Conservation (phyloP, 2,888 invertebrate genomes). For the Tolmerus cingulatus region DNA sequence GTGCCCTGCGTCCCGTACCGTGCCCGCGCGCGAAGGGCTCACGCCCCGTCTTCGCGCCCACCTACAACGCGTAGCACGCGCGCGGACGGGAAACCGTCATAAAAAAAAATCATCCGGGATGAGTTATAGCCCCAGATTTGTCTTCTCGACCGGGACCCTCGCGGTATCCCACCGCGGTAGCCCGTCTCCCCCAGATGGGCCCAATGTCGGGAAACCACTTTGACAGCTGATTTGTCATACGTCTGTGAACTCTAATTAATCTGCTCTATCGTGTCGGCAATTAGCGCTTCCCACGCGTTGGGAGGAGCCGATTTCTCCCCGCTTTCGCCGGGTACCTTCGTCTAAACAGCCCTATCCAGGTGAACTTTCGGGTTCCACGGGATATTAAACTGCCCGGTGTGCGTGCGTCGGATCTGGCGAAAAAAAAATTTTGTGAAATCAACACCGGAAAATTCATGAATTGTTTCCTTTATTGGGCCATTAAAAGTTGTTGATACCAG, state of each 20-base stretch:
- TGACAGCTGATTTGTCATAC: slow-evolving; percentile 40
- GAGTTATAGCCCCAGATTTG: slow-evolving; percentile 42
- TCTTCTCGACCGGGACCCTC: slow-evolving; percentile 1
- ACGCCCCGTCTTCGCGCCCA: background rate
- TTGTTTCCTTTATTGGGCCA: slow-evolving; percentile 18
- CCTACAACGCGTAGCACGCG: background rate
- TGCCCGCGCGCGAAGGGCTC: background rate
- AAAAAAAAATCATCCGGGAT: slow-evolving; percentile 17
- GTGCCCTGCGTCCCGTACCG: background rate
- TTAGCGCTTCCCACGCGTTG: slow-evolving; percentile 3
- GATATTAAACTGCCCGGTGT: background rate
- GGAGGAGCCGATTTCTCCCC: background rate
- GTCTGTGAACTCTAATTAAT: slow-evolving; percentile 35
- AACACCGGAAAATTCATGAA: slow-evolving; percentile 30
- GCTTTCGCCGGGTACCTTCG: too few species aligned
- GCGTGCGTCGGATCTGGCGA: background rate
- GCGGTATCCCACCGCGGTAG: background rate
- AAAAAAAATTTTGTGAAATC: slow-evolving; percentile 1
- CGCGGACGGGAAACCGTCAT: background rate
- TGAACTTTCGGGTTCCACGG: background rate
- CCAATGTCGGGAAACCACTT: slow-evolving; percentile 23
- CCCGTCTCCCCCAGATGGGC: slow-evolving; percentile 3
- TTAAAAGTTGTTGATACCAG: slow-evolving; percentile 13
- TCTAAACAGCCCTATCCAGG: background rate
- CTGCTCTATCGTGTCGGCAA: slow-evolving; percentile 32